A percentile compares a stretch with the other conserved stretches of the same genome.
phyloP scores from a whole-genome alignment of 2,888 invertebrate genomes.

The Sinelater perroti region DNA sequence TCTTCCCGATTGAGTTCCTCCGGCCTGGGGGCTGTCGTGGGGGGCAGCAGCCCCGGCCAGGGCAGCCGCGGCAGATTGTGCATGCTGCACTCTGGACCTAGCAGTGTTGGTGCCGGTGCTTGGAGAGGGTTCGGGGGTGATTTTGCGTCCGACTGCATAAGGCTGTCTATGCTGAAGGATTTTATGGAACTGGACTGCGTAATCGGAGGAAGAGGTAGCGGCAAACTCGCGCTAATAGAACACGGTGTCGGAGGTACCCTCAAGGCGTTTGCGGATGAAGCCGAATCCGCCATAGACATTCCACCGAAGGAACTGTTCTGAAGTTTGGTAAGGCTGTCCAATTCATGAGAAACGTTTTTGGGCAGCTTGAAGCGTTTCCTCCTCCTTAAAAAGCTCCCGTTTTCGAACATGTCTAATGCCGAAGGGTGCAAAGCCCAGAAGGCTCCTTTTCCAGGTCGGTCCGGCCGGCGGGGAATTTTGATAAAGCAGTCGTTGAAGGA shows the following conservation, averaged over 20 bases:
- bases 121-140: slow-evolving; percentile 22
- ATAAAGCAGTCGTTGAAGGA: slow-evolving; percentile 84
- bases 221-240: slow-evolving; percentile 32
- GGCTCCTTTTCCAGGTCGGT: slow-evolving; percentile 79
- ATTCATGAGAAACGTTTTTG: slow-evolving; percentile 70
- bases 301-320: slow-evolving; percentile 45
- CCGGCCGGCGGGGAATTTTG: slow-evolving; percentile 75
- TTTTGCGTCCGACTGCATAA: slow-evolving; percentile 74
- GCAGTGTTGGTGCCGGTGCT: slow-evolving; percentile 20
- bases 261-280: slow-evolving; percentile 40
- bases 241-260: slow-evolving; percentile 41
- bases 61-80: slow-evolving; percentile 42
- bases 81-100: slow-evolving; percentile 35
- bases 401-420: slow-evolving; percentile 83
- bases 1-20: slow-evolving; percentile 47
- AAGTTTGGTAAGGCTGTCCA: slow-evolving; percentile 67
- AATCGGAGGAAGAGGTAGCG: slow-evolving; percentile 50
- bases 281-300: slow-evolving; percentile 40
- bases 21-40: slow-evolving; percentile 29
- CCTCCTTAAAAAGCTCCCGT: slow-evolving; percentile 78
- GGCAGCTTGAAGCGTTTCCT: slow-evolving; percentile 82
- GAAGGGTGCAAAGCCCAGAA: slow-evolving; percentile 82
- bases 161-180: slow-evolving; percentile 85
- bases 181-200: slow-evolving; percentile 62
- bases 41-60: slow-evolving; percentile 43